Evolutionary conservation across 2,888 invertebrate genomes (phyloP).

Genomic region (Pachycephus smyrnensis): DNA sequence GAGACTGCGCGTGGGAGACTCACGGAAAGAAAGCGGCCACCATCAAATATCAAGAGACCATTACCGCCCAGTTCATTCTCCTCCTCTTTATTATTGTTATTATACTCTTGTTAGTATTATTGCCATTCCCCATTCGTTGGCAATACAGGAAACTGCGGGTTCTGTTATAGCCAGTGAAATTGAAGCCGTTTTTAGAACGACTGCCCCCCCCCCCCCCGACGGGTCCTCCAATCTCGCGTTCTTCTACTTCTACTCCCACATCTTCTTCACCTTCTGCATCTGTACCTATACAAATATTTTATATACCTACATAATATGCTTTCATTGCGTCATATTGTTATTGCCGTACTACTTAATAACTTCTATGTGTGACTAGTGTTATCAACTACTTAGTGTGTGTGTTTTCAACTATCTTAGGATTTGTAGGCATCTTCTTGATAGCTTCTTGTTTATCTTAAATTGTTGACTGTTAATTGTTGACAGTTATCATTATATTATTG

Average conservation of each 20-base stretch:
- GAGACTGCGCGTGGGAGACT: constrained; percentile 12
- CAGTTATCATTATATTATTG: neutral
- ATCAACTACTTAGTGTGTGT: too few relatives aligned
- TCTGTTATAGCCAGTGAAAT: neutral
- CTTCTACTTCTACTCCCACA: too few relatives aligned
- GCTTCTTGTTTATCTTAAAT: neutral
- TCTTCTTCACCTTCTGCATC: too few relatives aligned
- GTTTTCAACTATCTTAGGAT: too few relatives aligned
- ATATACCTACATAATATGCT: too few relatives aligned
- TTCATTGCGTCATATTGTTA: too few relatives aligned
- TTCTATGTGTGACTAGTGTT: too few relatives aligned
- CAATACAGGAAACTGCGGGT: neutral
- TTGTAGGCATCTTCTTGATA: too few relatives aligned
- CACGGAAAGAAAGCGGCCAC: constrained; percentile 27
- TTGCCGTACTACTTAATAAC: too few relatives aligned
- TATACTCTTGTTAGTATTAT: constrained; percentile 30
- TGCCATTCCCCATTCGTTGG: constrained; percentile 9
- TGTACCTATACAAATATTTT: too few relatives aligned
- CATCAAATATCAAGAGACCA: constrained; percentile 46
- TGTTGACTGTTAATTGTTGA: neutral
- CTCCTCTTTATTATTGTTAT: constrained; percentile 21
- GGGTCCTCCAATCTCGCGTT: too few relatives aligned
- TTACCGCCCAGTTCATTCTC: constrained; percentile 32
- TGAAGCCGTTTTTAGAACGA: neutral
- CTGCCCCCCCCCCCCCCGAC: neutral